Evolutionary conservation across 2,797 vertebrate genomes (phyloP).

Genomic region (Chaetophractus vellerosus): DNA sequence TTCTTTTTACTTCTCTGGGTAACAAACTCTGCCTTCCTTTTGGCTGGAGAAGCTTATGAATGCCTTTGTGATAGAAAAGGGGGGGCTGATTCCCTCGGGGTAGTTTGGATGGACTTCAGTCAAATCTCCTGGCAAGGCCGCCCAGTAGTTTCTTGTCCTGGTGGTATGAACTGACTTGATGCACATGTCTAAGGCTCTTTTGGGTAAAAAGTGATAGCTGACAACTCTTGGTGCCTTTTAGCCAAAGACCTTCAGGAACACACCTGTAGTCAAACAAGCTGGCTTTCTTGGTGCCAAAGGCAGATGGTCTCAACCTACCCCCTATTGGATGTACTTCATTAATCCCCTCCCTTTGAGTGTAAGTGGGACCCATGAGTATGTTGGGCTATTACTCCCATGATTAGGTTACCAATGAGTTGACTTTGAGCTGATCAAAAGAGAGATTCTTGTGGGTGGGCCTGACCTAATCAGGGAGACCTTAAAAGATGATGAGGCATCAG

Average conservation of each 20-base stretch:
- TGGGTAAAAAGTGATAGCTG: slow-evolving; percentile 27
- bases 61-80: background rate
- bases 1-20: background rate
- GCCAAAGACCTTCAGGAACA: background rate
- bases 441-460: background rate
- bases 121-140: background rate
- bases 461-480: background rate
- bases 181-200: background rate
- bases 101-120: background rate
- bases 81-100: background rate
- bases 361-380: background rate
- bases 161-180: background rate
- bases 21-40: background rate
- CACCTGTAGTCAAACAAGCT: background rate
- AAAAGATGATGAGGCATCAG: background rate
- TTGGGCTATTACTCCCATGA: background rate
- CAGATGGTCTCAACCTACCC: background rate
- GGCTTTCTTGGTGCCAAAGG: slow-evolving; percentile 7
- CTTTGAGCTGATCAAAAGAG: background rate
- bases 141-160: background rate
- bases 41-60: background rate
- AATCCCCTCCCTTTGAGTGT: background rate
- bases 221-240: background rate
- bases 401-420: slow-evolving; percentile 6
- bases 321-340: background rate